A percentile compares a stretch with the other conserved stretches of the same genome.
Conservation (phyloP, 2,797 vertebrate genomes). For the Ibycter americanus region DNA sequence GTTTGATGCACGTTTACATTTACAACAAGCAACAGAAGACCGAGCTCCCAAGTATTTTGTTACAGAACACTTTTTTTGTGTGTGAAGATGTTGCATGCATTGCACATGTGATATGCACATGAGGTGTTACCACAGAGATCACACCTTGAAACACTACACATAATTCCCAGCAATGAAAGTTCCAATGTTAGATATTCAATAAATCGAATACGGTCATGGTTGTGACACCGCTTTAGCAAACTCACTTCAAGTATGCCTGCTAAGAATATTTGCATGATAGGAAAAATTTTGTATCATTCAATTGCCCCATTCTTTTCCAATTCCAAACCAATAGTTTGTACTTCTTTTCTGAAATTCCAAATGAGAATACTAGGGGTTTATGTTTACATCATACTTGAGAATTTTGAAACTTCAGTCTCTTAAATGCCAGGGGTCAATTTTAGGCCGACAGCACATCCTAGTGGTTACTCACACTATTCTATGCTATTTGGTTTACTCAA, state of each 20-base stretch:
- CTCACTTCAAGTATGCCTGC: background rate
- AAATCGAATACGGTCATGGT: background rate
- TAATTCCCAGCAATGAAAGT: background rate
- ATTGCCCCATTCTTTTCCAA: background rate
- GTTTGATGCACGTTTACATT: conserved; percentile 22
- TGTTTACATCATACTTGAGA: background rate
- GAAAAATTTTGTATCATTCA: background rate
- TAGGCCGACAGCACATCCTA: conserved; percentile 72
- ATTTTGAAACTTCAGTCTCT: background rate
- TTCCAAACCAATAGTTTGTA: background rate
- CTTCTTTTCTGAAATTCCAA: background rate
- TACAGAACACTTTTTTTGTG: background rate
- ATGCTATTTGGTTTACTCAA: background rate
- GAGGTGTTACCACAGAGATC: background rate
- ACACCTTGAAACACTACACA: background rate
- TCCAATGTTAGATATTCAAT: background rate
- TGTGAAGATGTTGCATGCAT: background rate
- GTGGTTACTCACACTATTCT: conserved; percentile 42
- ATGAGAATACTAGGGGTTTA: background rate
- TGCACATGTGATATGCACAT: background rate
- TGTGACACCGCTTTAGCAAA: background rate
- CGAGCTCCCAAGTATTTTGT: background rate
- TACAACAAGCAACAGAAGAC: conserved; percentile 3
- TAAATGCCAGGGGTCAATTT: background rate
- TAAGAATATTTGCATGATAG: background rate